Base-by-base conservation (phyloP, 1,140 invertebrate species). In the Sarcophaga peregrina region DNA sequence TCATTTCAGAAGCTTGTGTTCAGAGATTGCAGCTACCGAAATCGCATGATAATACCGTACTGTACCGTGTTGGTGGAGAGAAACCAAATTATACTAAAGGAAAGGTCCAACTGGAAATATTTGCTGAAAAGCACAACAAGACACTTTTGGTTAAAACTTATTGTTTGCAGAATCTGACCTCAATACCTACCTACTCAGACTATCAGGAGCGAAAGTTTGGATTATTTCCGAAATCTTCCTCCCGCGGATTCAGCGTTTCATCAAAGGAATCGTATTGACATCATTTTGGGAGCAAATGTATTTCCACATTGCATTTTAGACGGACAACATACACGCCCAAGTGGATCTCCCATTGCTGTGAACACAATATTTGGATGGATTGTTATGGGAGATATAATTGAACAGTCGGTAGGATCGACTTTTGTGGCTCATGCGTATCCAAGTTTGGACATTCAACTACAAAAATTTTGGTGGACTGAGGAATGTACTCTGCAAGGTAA, bases 291-390 rank as follows among this genome's bases (percentile, higher is more conserved):
- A 52, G 46, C 78, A 50, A 48, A 80, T 25, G 52, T 80, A 50
- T 80, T 80, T 74, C 20, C 72, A 74, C 20, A 74, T 74, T 74
- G 46, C 20, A 20, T 54, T 54, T 54, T 54, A 11, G 52, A 54
- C 52, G 52, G 52, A 10, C 5, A 54, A 54, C 52, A 45, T 68
- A 25, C n/a, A 37, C 68, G 47, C 48, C 50, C 45, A 37, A 82
- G 85, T n/a, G 54, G 81, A 58, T 68, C 81, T n/a, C 81, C 81
- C 52, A 82, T 68, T 37, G 81, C 81, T 47, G n/a, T 68, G 4
- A 82, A 82, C 47, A 72, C 81, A 48, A n/a, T 37, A 46, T 82
- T 82, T 45, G 81, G 81, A 37, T 82, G n/a, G n/a, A n/a, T n/a
- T n/a, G n/a, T n/a, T n/a, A n/a, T n/a, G 37, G 81, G 81, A 37